Evolutionary conservation across 2,113 vertebrate species (phyloP).

Genomic region (Cephalopterus ornatus): DNA sequence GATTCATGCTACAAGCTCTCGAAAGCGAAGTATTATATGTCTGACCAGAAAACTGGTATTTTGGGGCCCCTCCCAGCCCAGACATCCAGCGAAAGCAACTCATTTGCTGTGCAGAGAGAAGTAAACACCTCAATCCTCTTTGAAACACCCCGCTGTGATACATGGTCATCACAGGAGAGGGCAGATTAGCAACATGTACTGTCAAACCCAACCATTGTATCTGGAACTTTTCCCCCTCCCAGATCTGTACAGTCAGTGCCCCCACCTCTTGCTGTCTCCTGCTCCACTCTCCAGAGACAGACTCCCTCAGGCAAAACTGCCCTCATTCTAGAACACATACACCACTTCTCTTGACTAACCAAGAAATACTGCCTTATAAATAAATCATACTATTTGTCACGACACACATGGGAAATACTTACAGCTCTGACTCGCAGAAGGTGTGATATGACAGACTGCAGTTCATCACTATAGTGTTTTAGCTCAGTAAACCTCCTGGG

Average conservation of each 20-base stretch:
- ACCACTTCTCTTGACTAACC: not conserved
- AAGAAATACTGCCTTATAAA: constrained; percentile 34
- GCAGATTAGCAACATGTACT: not conserved
- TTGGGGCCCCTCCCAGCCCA: not conserved
- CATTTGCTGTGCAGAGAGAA: not conserved
- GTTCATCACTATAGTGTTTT: constrained; percentile 91
- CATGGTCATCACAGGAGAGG: not conserved
- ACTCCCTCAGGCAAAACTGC: not conserved
- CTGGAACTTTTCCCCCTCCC: not conserved
- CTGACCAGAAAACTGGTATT: not conserved
- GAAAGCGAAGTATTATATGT: not conserved
- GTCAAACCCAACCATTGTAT: not conserved
- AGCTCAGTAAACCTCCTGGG: constrained; percentile 87
- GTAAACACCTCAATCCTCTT: not conserved
- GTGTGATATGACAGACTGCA: constrained; percentile 90
- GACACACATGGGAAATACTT: constrained; percentile 69
- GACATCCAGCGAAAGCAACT: not conserved
- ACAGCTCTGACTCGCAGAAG: constrained; percentile 90
- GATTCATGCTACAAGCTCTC: not conserved
- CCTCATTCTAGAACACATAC: not conserved
- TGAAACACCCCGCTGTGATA: not conserved
- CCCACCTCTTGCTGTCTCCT: not conserved
- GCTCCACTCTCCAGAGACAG: not conserved
- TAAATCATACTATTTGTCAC: constrained; percentile 40
- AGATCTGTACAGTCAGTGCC: not conserved